phyloP scores from a whole-genome alignment of 2,113 vertebrate genomes.

The Taxidea taxus region DNA sequence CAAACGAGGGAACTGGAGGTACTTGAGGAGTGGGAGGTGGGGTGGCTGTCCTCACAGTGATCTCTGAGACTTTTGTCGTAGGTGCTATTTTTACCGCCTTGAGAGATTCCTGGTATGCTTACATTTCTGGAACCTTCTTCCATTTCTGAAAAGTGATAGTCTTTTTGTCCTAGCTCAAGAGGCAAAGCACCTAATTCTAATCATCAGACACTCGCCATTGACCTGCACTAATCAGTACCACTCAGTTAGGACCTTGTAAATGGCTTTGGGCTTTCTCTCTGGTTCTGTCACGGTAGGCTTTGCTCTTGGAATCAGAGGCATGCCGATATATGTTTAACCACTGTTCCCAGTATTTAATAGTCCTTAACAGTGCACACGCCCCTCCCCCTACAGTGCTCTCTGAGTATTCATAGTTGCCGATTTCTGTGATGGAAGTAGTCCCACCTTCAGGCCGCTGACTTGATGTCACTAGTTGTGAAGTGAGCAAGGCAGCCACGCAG shows the following conservation, averaged over 20 bases:
- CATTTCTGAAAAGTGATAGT: neutral
- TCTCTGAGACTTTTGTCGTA: neutral
- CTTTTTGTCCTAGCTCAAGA: neutral
- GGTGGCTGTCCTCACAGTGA: accelerated
- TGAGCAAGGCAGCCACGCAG: neutral
- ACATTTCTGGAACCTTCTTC: neutral
- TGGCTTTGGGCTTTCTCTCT: neutral
- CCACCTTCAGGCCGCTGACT: neutral
- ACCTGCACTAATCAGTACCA: neutral
- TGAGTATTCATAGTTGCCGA: neutral
- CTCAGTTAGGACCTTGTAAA: accelerated
- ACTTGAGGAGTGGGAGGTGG: neutral
- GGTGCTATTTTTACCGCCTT: neutral
- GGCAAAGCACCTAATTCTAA: neutral
- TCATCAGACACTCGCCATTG: too few species aligned
- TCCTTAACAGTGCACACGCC: neutral
- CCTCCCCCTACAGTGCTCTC: neutral
- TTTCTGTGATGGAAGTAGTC: neutral
- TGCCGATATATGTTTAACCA: neutral
- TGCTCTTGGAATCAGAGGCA: neutral
- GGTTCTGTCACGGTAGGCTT: neutral
- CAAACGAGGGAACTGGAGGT: neutral
- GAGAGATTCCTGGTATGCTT: neutral
- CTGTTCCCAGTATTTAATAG: neutral
- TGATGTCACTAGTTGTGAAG: neutral